Conservation (phyloP, 2,888 invertebrate species). For the Pediacus dermestoides region DNA sequence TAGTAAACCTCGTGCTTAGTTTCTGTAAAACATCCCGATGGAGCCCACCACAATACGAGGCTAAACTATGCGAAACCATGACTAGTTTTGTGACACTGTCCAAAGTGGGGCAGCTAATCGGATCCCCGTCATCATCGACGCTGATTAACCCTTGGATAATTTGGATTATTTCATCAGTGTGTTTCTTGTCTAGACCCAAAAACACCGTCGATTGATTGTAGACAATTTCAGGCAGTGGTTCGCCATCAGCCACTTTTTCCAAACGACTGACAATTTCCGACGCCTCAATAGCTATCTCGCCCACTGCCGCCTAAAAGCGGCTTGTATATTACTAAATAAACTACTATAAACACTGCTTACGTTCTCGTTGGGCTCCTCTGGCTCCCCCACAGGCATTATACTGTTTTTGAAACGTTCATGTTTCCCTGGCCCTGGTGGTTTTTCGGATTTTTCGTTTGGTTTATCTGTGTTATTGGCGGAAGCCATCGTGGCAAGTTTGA, state of each 20-base stretch:
- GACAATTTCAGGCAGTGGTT: slow-evolving; percentile 34
- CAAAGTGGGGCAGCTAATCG: slow-evolving; percentile 57
- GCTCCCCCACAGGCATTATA: slow-evolving; percentile 20
- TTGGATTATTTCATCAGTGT: slow-evolving; percentile 58
- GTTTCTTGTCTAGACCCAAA: slow-evolving; percentile 46
- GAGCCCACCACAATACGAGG: slow-evolving; percentile 81
- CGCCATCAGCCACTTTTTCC: slow-evolving; percentile 47
- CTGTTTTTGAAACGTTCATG: slow-evolving; percentile 33
- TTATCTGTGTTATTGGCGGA: slow-evolving; percentile 31
- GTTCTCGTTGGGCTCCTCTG: slow-evolving; percentile 21
- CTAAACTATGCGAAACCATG: slow-evolving; percentile 81
- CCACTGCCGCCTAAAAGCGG: slow-evolving; percentile 40
- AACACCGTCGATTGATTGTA: slow-evolving; percentile 42
- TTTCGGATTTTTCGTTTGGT: slow-evolving; percentile 29
- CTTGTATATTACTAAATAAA: slow-evolving; percentile 3
- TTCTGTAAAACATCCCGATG: slow-evolving; percentile 75
- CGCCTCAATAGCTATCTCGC: slow-evolving; percentile 50
- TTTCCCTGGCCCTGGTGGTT: slow-evolving; percentile 26
- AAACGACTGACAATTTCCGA: slow-evolving; percentile 49
- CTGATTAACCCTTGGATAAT: slow-evolving; percentile 58
- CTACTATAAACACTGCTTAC: slow-evolving; percentile 23
- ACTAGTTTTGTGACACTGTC: slow-evolving; percentile 64
- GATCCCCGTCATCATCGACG: slow-evolving; percentile 63
- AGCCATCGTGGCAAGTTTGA: slow-evolving; percentile 45
- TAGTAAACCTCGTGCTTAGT: slow-evolving; percentile 75